Percentiles rank a stretch among this genome's conserved stretches.
These are phyloP conservation scores for Crypturellus undulatus DNA, from an alignment of 2,113 vertebrate genomes.

Conservation along the genomic window DNA sequence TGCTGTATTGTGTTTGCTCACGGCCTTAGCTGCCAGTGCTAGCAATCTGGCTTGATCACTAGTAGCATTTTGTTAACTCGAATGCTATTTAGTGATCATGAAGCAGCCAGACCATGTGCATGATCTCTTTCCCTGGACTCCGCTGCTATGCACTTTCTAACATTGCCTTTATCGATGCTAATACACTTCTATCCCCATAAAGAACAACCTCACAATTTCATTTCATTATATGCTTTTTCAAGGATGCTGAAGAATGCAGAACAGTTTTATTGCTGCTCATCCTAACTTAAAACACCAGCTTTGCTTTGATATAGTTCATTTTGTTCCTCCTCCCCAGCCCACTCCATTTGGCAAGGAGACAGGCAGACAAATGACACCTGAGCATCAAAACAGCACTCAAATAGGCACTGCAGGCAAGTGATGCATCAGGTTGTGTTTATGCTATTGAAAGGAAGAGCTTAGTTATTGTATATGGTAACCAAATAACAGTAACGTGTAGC, in stretches of 20 bases:
- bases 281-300: too few relatives aligned
- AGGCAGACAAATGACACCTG: neutral
- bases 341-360: neutral
- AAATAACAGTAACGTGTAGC: neutral
- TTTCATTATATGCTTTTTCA: neutral
- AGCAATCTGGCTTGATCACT: neutral
- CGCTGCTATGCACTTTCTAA: neutral
- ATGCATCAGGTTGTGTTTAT: neutral
- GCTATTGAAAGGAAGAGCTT: neutral
- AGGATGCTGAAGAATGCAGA: neutral
- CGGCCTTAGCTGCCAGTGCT: neutral
- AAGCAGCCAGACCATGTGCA: neutral
- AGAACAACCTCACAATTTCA: neutral
- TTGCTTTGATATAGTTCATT: neutral
- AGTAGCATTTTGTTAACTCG: neutral
- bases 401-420: accelerated
- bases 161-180: neutral
- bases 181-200: neutral
- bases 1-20: neutral
- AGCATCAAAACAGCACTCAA: neutral
- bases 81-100: slow-evolving; percentile 3
- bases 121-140: neutral
- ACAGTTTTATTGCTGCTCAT: neutral
- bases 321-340: neutral
- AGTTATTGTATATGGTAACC: neutral